Conservation (phyloP, 2,888 invertebrate species). For the Neocrepidodera transversa region DNA sequence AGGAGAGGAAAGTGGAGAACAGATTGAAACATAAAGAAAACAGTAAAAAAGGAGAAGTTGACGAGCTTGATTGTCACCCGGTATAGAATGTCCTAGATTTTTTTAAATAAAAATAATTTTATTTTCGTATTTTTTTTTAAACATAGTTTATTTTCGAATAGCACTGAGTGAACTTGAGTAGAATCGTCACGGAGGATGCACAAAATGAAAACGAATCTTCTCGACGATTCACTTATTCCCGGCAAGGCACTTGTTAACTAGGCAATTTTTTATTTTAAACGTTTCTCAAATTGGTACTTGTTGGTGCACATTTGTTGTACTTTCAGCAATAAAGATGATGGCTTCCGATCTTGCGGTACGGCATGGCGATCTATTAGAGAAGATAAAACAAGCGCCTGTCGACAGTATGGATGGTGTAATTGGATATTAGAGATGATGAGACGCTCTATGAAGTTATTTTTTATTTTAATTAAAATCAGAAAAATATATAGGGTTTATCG, state of each 20-base stretch:
- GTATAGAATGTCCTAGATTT: too few relatives aligned
- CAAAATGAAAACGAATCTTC: conserved; percentile 1
- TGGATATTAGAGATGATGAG: conserved; percentile 6
- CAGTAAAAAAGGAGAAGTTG: too few relatives aligned
- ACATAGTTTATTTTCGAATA: too few relatives aligned
- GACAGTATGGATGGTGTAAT: conserved; percentile 5
- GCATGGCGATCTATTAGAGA: conserved; percentile 11
- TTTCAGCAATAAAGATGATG: conserved; percentile 11
- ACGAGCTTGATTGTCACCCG: too few relatives aligned
- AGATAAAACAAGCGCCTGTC: conserved; percentile 12
- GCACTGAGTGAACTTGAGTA: not conserved
- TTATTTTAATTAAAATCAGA: conserved; percentile 7
- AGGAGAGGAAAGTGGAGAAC: too few relatives aligned
- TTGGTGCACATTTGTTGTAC: conserved; percentile 2
- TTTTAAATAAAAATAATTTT: too few relatives aligned
- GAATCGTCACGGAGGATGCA: not conserved
- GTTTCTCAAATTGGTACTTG: conserved; percentile 8
- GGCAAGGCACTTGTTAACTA: conserved; percentile 6
- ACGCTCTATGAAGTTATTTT: not conserved
- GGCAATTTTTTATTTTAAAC: conserved; percentile 3
- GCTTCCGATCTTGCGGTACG: conserved; percentile 11
- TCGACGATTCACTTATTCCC: conserved; percentile 1
- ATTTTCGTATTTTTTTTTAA: too few relatives aligned
- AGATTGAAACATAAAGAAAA: too few relatives aligned
- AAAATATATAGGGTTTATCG: too few relatives aligned